These are phyloP conservation scores for Sminthopsis crassicaudata DNA, from an alignment of 2,113 vertebrate genomes.

Conservation along the genomic window DNA sequence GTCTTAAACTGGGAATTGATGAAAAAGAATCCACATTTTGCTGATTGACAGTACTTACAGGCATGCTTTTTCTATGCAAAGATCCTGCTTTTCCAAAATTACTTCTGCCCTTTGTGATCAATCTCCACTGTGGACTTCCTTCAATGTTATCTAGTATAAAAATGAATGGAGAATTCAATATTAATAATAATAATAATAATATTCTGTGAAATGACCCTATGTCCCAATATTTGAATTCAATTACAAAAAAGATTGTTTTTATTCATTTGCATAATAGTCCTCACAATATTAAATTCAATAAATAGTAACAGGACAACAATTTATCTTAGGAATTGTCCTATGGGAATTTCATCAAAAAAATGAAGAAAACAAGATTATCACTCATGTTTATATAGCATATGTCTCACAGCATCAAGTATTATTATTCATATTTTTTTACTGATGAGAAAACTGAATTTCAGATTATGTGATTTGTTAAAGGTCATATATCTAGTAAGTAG, in stretches of 20 bases:
- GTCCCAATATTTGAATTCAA: neutral
- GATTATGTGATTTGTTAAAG: neutral
- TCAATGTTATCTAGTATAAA: neutral
- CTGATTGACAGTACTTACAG: neutral
- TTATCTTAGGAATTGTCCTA: neutral
- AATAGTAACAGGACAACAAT: neutral
- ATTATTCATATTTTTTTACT: neutral
- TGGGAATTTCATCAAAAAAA: neutral
- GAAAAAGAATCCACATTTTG: neutral
- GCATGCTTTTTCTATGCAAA: neutral
- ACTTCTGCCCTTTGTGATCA: neutral
- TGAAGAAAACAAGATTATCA: neutral
- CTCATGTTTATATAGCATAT: neutral
- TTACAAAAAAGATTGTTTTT: neutral
- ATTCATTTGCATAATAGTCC: neutral
- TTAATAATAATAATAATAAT: neutral
- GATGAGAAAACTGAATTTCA: neutral
- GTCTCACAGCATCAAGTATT: neutral
- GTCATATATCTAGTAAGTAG: neutral
- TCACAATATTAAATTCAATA: neutral
- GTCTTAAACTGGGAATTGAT: neutral
- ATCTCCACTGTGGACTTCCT: neutral
- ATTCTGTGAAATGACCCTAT: neutral
- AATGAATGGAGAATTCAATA: neutral
- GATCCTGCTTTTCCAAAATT: neutral